A percentile compares a stretch with the other conserved stretches of the same genome.
Evolutionary conservation across 2,113 vertebrate species (phyloP).

Genomic region (Galemys pyrenaicus): DNA sequence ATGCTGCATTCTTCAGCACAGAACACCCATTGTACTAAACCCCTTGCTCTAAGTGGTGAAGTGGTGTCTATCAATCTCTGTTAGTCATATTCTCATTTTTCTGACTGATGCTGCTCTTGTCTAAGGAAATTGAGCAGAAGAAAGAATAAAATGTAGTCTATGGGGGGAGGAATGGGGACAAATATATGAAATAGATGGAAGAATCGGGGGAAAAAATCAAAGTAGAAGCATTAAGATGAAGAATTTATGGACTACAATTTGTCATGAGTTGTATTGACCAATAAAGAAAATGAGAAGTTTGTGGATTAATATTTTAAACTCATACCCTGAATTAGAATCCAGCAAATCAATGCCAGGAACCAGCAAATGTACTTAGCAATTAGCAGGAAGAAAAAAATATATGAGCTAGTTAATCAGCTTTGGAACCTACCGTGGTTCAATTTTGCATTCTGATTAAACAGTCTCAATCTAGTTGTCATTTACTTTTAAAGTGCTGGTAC

Average conservation of each 20-base stretch:
- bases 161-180: slow-evolving; percentile 36
- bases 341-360: slow-evolving; percentile 70
- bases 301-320: slow-evolving; percentile 71
- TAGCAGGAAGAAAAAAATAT: slow-evolving; percentile 55
- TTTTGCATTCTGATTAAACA: slow-evolving; percentile 72
- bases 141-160: slow-evolving; percentile 68
- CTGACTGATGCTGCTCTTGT: slow-evolving; percentile 64
- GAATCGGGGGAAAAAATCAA: slow-evolving; percentile 73
- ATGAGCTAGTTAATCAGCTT: slow-evolving; percentile 64
- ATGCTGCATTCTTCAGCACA: slow-evolving; percentile 14
- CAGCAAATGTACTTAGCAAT: slow-evolving; percentile 61
- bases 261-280: slow-evolving; percentile 67
- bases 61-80: slow-evolving; percentile 73
- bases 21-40: not conserved
- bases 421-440: slow-evolving; percentile 49
- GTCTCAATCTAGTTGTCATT: slow-evolving; percentile 72
- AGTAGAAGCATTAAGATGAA: slow-evolving; percentile 75
- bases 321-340: slow-evolving; percentile 70
- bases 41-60: slow-evolving; percentile 46
- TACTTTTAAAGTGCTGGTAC: slow-evolving; percentile 68
- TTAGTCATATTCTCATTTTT: slow-evolving; percentile 57
- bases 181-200: slow-evolving; percentile 72
- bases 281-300: slow-evolving; percentile 77
- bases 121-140: slow-evolving; percentile 68
- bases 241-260: slow-evolving; percentile 70